phyloP scores from a whole-genome alignment of 1,140 invertebrate genomes.

The Wasmannia auropunctata region DNA sequence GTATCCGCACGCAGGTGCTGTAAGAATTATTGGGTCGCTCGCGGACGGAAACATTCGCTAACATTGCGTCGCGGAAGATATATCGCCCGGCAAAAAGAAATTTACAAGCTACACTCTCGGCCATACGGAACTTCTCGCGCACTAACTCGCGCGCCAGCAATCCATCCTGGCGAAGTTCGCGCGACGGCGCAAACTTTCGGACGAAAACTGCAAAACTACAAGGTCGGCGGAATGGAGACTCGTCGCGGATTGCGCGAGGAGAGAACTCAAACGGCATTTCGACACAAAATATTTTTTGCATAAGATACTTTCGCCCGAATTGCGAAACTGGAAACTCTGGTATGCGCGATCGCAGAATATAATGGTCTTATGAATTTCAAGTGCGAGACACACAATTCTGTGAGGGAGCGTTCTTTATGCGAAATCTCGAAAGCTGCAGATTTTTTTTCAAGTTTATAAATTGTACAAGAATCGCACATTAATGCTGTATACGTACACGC shows the following conservation, averaged over 20 bases:
- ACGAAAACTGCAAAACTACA: slow-evolving; percentile 41
- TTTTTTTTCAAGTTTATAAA: background rate
- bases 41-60: slow-evolving; percentile 46
- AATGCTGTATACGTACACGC: no score
- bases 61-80: slow-evolving; percentile 21
- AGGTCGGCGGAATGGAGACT: slow-evolving; percentile 5
- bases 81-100: slow-evolving; percentile 44
- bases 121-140: slow-evolving; percentile 34
- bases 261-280: slow-evolving; percentile 35
- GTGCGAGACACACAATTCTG: background rate
- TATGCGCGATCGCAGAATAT: background rate
- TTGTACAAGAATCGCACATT: background rate
- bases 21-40: slow-evolving; percentile 43
- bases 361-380: slow-evolving; percentile 31
- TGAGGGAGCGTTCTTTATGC: background rate
- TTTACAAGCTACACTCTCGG: slow-evolving; percentile 57
- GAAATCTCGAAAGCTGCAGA: background rate
- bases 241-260: background rate
- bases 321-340: slow-evolving; percentile 15
- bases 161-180: slow-evolving; percentile 49
- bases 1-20: slow-evolving; percentile 11
- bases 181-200: slow-evolving; percentile 20
- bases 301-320: background rate
- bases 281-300: slow-evolving; percentile 38
- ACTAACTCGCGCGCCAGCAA: slow-evolving; percentile 21